Evolutionary conservation across 2,888 invertebrate genomes (phyloP), one percentile per base, ranked within the genome.

Genomic region (Coremacera marginata): DNA sequence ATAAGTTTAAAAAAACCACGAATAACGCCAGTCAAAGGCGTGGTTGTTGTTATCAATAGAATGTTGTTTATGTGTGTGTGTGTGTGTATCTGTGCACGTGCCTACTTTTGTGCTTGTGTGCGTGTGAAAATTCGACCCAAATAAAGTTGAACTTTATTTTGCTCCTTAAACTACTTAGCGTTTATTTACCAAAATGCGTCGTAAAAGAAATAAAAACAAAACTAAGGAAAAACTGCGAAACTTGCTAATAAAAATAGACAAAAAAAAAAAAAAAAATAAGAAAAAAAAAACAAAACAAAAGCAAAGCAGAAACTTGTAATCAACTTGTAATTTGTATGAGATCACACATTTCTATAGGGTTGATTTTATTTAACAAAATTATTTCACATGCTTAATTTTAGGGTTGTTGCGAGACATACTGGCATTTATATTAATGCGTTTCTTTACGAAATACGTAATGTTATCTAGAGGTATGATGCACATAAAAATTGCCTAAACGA

Each of bases 131-230:
- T 65, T 16, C 51, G 68, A 68, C 51, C 51, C 25, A 68, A 51
- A 68, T 68, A 68, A 68, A 68, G 68, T 68, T 68, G 49, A 51
- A 68, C 51, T 68, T 68, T 9, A 34, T 31, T 31, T 65, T 22
- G 55, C 5, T 55, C 5, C 9, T 19, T 55, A n/a, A n/a, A 55
- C 22, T 9, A 55, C 19, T 55, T 7, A 55, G 22, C 55, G 7
- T 19, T 55, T 31, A 31, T 63, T 63, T 34, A 16, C 34, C n/a
- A 63, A 63, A 55, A 8, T 63, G 63, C 14, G 2, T 19, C 62
- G 22, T 8, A 16, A 16, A 27, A 16, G 25, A 31, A 31, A 31
- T 2, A 31, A 31, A 63, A 16, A 27, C 3, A n/a, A 7, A 55
- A 55, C 9, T n/a, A 55, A 7, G 4, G 55, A 2, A 65, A 62